These are phyloP conservation scores for Galeruca laticollis DNA, from an alignment of 2,888 invertebrate genomes.

Conservation along the genomic window DNA sequence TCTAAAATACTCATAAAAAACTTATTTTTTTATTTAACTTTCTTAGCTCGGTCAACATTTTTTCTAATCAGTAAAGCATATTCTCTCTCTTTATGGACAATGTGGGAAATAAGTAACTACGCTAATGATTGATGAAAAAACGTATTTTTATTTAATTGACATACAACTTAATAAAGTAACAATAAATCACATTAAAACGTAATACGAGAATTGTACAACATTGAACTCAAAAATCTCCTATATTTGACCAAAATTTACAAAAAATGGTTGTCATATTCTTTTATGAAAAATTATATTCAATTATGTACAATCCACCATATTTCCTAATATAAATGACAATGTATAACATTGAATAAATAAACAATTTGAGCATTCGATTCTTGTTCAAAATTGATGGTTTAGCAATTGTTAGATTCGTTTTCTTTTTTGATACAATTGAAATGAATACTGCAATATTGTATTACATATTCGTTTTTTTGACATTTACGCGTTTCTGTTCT, in stretches of 20 bases:
- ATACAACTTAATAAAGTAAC: background rate
- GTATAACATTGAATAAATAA: constrained; percentile 54
- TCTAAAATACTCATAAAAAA: no score
- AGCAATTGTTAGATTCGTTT: background rate
- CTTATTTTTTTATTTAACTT: no score
- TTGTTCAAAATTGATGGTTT: constrained; percentile 5
- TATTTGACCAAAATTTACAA: background rate
- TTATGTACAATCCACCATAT: constrained; percentile 3
- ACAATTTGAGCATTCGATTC: constrained; percentile 40
- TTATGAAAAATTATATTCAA: no score
- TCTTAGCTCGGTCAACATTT: no score
- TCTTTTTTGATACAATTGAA: no score
- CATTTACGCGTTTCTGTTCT: no score
- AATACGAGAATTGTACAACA: background rate
- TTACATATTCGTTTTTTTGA: no score
- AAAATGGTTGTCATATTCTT: no score
- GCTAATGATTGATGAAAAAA: background rate
- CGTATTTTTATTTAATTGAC: background rate
- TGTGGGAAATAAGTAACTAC: no score
- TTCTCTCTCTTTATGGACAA: no score
- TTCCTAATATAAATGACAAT: constrained; percentile 45
- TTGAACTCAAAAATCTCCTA: background rate
- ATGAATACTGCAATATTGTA: no score
- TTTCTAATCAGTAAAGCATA: no score
- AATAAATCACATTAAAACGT: constrained; percentile 1